Conservation (phyloP, 2,113 vertebrate genomes). For the Alaudala cheleensis region DNA sequence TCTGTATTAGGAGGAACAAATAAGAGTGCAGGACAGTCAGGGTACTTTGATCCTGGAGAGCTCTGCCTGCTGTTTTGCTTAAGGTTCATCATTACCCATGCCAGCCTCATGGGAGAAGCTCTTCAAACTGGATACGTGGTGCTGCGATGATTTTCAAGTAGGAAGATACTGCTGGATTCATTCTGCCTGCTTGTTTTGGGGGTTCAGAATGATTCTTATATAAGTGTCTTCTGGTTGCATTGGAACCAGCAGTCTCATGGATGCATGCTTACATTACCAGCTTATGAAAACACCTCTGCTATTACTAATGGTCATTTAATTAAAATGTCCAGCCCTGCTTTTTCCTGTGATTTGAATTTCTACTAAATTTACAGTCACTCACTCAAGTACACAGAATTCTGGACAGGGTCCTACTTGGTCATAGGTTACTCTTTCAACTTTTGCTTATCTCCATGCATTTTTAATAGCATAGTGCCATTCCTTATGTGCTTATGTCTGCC, state of each 20-base stretch:
- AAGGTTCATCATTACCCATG: neutral
- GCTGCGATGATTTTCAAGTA: neutral
- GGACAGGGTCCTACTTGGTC: neutral
- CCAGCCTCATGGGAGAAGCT: neutral
- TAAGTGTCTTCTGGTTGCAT: neutral
- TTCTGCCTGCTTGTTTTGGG: neutral
- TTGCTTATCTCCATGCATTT: neutral
- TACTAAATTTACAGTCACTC: neutral
- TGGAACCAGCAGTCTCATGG: neutral
- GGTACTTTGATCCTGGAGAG: neutral
- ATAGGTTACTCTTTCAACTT: neutral
- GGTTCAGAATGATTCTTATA: neutral
- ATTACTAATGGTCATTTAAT: neutral
- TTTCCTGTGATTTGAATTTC: neutral
- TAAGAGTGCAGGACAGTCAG: accelerated
- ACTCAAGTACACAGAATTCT: neutral
- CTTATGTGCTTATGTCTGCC: neutral
- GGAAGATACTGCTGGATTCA: neutral
- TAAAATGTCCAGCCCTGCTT: neutral
- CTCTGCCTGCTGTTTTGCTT: neutral
- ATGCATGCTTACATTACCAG: neutral
- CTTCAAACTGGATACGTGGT: neutral
- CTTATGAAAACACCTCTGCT: neutral
- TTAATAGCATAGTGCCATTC: neutral
- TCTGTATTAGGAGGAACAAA: neutral